Evolutionary conservation across 2,797 vertebrate genomes (phyloP), one percentile per base, ranked within the genome.

Genomic region (Xerus rutilus): DNA sequence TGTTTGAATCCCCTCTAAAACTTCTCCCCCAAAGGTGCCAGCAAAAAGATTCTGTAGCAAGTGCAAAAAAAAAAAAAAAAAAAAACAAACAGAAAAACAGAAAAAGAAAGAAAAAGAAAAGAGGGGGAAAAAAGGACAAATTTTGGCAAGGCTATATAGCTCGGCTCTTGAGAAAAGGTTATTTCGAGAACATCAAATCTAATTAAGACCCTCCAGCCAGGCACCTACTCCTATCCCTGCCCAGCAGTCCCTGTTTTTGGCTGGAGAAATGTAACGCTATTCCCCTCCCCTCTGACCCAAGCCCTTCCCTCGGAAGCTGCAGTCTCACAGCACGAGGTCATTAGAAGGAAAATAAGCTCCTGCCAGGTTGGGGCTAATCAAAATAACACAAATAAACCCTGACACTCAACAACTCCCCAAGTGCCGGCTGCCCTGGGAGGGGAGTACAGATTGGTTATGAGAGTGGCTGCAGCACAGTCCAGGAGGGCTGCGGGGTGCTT

Each of bases 321-420:
- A n/a, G 95, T 87, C 96, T 98, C 99, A 85, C 98, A 98, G 98
- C 98, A 97, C 97, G 98, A 94, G 98, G 98, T 98, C 98, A 98
- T 98, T 98, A 98, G 98, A 98, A 98, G 97, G 98, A 98, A 98
- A 99, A 98, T 98, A 98, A 90, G 39, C 97, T 98, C 97, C 98
- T 99, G 98, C 98, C 98, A 99, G 98, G 97, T 98, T 98, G 94
- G 94, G 49, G 95, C 98, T 98, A 98, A 98, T 98, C 98, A 98
- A 99, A 99, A 98, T 96, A 98, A 97, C 98, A 97, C 98, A 98
- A 99, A 99, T 99, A 98, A 98, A 98, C 97, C 97, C 98, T 99
- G 99, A 98, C 99, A 99, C 98, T 98, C 98, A 98, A 98, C 98
- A 99, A 99, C 98, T 98, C 98, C 98, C 98, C 1, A 3, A 98